Conservation (phyloP, 1,140 invertebrate genomes). For the Hestina assimilis region DNA sequence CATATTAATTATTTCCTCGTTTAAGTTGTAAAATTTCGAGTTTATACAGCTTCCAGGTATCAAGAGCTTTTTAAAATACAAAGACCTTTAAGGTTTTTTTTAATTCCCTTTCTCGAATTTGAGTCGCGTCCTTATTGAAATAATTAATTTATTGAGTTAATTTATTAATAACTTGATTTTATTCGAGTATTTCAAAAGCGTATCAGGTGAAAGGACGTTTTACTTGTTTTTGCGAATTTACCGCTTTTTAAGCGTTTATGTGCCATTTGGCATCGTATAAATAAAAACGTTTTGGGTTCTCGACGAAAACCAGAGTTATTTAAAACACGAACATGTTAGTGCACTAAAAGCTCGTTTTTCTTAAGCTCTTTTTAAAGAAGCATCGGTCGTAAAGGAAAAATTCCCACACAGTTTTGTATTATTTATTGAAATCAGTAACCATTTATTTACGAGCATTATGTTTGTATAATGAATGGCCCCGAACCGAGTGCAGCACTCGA, state of each 20-base stretch:
- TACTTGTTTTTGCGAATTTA: slow-evolving; percentile 59
- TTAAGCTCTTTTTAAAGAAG: neutral
- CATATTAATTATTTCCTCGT: neutral
- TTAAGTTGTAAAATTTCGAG: neutral
- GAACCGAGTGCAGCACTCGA: slow-evolving; percentile 39
- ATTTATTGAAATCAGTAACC: slow-evolving; percentile 5
- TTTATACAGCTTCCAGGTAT: neutral
- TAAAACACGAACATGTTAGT: slow-evolving; percentile 33
- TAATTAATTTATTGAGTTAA: slow-evolving; percentile 6
- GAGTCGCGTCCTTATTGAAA: neutral
- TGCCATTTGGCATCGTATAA: slow-evolving; percentile 58
- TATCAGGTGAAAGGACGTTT: slow-evolving; percentile 60
- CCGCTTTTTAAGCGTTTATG: slow-evolving; percentile 62
- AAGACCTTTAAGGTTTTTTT: neutral
- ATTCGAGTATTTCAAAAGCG: slow-evolving; percentile 33
- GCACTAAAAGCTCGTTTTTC: neutral
- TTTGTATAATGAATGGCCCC: slow-evolving; percentile 48
- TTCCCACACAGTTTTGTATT: neutral
- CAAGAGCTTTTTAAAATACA: neutral
- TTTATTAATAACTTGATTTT: slow-evolving; percentile 8
- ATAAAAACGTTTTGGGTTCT: slow-evolving; percentile 40
- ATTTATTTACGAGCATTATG: slow-evolving; percentile 26
- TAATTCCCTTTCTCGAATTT: neutral
- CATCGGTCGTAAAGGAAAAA: neutral
- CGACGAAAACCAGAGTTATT: slow-evolving; percentile 36